Evolutionary conservation across 2,888 invertebrate species (phyloP), one percentile per base, ranked within the genome.

Genomic region (Loripinus fragilis): DNA sequence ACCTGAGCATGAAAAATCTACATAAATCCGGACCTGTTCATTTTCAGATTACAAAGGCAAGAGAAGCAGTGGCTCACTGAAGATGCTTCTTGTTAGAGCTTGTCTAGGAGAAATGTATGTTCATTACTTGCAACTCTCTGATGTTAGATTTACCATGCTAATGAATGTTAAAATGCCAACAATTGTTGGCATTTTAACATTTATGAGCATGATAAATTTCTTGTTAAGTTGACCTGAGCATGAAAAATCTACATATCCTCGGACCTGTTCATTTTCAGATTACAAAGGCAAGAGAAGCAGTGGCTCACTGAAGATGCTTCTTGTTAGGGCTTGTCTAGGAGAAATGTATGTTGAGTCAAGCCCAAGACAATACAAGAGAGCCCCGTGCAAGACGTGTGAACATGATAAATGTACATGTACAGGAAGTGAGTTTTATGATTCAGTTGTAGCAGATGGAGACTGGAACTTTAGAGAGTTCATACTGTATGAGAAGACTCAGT

Each of bases 391-490:
- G 55, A 23, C 25, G 2, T 86, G 86, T 71, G 5, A 25, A 2
- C 17, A 78, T 12, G 85, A 82, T 52, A 73, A 81, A 35, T 86
- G 86, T 42, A 66, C 65, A 2, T 82, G 83, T 42, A n/a, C 25
- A 2, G 68, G 76, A 25, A 81, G 80, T 38, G 25, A 10, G 23
- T 83, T 80, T 42, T 86, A 73, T 70, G 86, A 84, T 60, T 83
- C 85, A 20, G 81, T 86, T 30, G 73, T 86, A 35, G 85, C 78
- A 8, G 86, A 85, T 45, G 83, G 83, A 28, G 38, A 20, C 84
- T n/a, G 85, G 84, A 85, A 82, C 23, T 89, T 89, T 60, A 70
- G 88, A 10, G 89, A 89, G 78, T 89, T 88, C 83, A 70, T 89
- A 8, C 77, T 87, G 10, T 89, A 85, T 80, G 85, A 86, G 30